A percentile compares a stretch with the other conserved stretches of the same genome.
These are phyloP conservation scores for Siniperca knerii DNA, from an alignment of 2,113 vertebrate species.

Conservation along the genomic window DNA sequence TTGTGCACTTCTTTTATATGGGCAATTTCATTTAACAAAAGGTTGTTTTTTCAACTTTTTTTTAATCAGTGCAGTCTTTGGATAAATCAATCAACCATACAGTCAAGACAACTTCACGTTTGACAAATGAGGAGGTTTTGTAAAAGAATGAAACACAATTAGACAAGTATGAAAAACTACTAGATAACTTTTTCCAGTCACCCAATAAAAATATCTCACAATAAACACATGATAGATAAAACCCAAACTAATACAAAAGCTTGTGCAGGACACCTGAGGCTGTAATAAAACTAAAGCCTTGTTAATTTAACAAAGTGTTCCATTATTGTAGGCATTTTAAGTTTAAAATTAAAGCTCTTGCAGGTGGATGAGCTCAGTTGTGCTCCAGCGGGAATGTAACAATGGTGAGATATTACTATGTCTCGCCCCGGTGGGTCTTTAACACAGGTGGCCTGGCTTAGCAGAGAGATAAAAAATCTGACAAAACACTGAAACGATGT, in stretches of 20 bases:
- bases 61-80: no score
- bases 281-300: conserved; percentile 14
- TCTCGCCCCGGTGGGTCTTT: conserved; percentile 34
- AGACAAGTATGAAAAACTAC: background rate
- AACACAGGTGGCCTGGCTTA: conserved; percentile 44
- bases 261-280: background rate
- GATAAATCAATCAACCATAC: background rate
- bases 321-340: conserved; percentile 25
- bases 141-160: background rate
- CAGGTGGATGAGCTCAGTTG: conserved; percentile 69
- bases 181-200: background rate
- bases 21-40: background rate
- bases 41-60: background rate
- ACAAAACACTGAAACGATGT: conserved; percentile 41
- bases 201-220: background rate
- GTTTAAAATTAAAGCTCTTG: conserved; percentile 26
- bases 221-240: background rate
- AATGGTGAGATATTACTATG: conserved; percentile 34
- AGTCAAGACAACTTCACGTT: background rate
- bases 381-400: conserved; percentile 46
- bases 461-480: conserved; percentile 21
- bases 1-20: background rate
- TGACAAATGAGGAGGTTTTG: background rate
- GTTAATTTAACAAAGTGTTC: conserved; percentile 35
- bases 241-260: background rate